Base-by-base conservation (phyloP, 2,888 invertebrate species). In the Pheosia tremula region DNA sequence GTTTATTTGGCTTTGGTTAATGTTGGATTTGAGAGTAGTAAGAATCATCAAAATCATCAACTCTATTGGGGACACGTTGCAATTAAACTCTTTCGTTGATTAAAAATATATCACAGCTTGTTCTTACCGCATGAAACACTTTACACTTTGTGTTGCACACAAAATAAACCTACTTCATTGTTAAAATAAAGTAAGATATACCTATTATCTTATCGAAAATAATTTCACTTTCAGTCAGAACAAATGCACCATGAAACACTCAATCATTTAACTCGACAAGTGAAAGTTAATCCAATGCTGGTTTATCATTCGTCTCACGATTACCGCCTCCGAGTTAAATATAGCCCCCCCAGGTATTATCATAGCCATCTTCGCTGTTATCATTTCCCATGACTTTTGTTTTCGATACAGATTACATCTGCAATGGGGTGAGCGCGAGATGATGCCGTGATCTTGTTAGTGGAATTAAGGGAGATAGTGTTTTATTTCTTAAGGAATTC, bases 281-380 rank as follows among this genome's bases (percentile, higher is more conserved):
- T 58, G 72, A 75, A 77, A 72, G 74, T 75, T 64, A 64, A 71
- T 70, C 68, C 71, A 71, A 71, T 63, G 68, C 68, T 64, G 53
- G 57, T 70, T 73, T 74, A 74, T 67, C 72, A 69, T 75, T 71
- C 57, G 66, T 60, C 55, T 43, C 68, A 66, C 69, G 65, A 66
- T 75, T 67, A 65, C 58, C 66, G 64, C 36, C 57, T 58, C 56
- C 52, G 61, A 56, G 67, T 69, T 69, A 66, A 69, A 69, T 77
- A 72, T 68, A 62, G 72, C 61, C 56, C 64, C 60, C 60, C 56
- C 57, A 58, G 62, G 67, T 56, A 52, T 66, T 68, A 69, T 71
- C 65, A 55, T 60, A 7, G 45, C 49, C 56, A 60, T 66, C 56
- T 60, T n/a, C 7, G 4, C 36, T 52, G 64, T 72, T 75, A 68